Conservation (phyloP, 2,113 vertebrate species). For the Atractosteus spatula region DNA sequence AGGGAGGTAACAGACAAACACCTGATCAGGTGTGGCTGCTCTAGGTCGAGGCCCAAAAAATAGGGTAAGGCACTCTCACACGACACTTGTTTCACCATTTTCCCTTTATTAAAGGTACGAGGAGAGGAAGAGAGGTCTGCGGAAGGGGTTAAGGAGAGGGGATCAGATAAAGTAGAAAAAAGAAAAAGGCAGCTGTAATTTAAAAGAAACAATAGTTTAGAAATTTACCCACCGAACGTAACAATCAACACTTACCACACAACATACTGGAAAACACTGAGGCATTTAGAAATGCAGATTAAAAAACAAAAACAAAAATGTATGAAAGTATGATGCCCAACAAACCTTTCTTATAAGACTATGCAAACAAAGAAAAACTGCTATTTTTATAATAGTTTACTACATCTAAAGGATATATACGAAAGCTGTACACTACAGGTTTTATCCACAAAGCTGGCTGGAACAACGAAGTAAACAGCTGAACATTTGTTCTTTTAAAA, state of each 20-base stretch:
- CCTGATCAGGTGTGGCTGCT: slow-evolving; percentile 61
- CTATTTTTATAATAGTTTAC: no score
- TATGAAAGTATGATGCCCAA: slow-evolving; percentile 30
- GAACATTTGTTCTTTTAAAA: no score
- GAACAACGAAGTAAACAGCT: no score
- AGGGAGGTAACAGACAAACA: slow-evolving; percentile 63
- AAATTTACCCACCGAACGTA: slow-evolving; percentile 26
- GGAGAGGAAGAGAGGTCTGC: slow-evolving; percentile 34
- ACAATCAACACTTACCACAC: slow-evolving; percentile 54
- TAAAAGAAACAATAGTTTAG: slow-evolving; percentile 48
- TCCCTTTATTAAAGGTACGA: slow-evolving; percentile 59
- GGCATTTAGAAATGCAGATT: slow-evolving; percentile 55
- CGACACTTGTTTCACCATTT: slow-evolving; percentile 57
- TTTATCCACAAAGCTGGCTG: no score
- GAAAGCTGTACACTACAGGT: no score
- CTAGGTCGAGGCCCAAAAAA: slow-evolving; percentile 67
- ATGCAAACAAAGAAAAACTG: neutral
- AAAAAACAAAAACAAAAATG: slow-evolving; percentile 28
- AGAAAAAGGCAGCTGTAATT: slow-evolving; percentile 51
- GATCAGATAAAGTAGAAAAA: slow-evolving; percentile 36
- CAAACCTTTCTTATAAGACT: slow-evolving; percentile 3
- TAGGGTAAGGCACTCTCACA: slow-evolving; percentile 62
- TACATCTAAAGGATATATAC: no score
- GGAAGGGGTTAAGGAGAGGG: slow-evolving; percentile 46
- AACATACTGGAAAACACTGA: slow-evolving; percentile 55